phyloP scores from a whole-genome alignment of 2,888 invertebrate genomes.

The Physocephala rufipes region DNA sequence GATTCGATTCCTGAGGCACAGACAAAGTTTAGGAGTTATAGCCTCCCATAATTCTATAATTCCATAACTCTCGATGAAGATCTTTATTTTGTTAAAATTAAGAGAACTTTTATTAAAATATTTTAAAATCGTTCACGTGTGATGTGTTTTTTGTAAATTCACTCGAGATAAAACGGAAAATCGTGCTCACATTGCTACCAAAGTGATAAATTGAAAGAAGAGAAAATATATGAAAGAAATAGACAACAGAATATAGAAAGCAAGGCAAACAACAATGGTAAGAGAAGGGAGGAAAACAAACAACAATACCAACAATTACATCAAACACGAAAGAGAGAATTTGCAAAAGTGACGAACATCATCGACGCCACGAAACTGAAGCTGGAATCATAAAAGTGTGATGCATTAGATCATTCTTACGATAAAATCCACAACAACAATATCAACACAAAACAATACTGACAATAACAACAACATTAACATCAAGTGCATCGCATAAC shows the following conservation, averaged over 20 bases:
- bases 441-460: background rate
- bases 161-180: background rate
- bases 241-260: no score
- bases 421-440: slow-evolving; percentile 11
- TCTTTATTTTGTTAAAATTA: no score
- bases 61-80: no score
- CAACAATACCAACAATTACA: background rate
- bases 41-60: no score
- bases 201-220: background rate
- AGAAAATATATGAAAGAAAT: no score
- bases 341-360: background rate
- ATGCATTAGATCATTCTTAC: background rate
- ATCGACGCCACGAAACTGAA: background rate
- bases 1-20: no score
- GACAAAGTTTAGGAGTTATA: no score
- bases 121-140: no score
- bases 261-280: background rate
- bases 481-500: background rate
- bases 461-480: background rate
- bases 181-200: background rate
- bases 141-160: no score
- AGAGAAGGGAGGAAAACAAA: background rate
- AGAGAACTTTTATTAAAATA: no score
- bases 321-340: background rate
- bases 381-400: background rate